Evolutionary conservation across 1,140 invertebrate genomes (phyloP).

Genomic region (Philaenus spumarius): DNA sequence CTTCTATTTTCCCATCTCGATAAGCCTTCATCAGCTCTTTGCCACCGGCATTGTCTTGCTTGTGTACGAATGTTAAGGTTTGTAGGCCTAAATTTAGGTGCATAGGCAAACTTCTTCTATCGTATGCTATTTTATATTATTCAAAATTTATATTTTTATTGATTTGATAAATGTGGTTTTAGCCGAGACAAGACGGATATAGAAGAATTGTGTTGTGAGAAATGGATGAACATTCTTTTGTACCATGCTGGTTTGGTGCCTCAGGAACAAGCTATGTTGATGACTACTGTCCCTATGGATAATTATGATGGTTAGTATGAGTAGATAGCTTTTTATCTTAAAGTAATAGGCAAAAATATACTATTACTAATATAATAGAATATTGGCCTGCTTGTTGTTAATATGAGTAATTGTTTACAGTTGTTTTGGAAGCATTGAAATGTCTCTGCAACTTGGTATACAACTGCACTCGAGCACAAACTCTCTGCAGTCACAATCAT

Average conservation of each 20-base stretch:
- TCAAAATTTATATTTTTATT: slow-evolving; percentile 14
- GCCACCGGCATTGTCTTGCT: slow-evolving; percentile 44
- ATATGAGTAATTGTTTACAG: too few species aligned
- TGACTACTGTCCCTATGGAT: slow-evolving; percentile 22
- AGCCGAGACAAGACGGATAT: slow-evolving; percentile 70
- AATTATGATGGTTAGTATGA: slow-evolving; percentile 18
- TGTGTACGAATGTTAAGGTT: slow-evolving; percentile 51
- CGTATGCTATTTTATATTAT: not conserved
- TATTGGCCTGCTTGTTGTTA: too few species aligned
- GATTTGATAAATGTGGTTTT: slow-evolving; percentile 33
- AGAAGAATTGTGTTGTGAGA: slow-evolving; percentile 58
- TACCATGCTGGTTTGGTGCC: slow-evolving; percentile 51
- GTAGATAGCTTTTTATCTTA: not conserved
- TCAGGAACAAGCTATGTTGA: slow-evolving; percentile 31
- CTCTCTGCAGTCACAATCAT: slow-evolving; percentile 59
- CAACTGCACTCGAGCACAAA: slow-evolving; percentile 64
- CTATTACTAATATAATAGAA: too few species aligned
- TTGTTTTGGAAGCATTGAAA: slow-evolving; percentile 73
- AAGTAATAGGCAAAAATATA: not conserved
- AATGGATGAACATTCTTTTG: slow-evolving; percentile 57
- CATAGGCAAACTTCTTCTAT: not conserved
- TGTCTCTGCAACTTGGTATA: slow-evolving; percentile 84
- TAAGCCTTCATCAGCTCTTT: slow-evolving; percentile 34
- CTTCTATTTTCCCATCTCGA: slow-evolving; percentile 44
- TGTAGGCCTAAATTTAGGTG: slow-evolving; percentile 7